These are phyloP conservation scores for Temnothorax ravouxi DNA, from an alignment of 2,888 invertebrate species.

Conservation along the genomic window DNA sequence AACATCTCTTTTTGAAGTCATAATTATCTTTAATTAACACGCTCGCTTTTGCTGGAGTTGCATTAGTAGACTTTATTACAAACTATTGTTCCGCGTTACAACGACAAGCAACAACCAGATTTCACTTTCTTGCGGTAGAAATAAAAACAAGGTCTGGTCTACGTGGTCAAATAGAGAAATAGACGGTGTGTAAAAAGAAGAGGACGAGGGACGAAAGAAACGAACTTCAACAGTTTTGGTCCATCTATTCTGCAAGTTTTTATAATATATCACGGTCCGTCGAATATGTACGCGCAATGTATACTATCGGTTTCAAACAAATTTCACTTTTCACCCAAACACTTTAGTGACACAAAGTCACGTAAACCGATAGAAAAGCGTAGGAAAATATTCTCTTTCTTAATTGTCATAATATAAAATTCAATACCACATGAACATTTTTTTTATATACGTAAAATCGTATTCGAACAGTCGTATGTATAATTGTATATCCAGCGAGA, in stretches of 20 bases:
- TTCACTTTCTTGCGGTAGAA: slow-evolving; percentile 42
- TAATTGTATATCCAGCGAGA: background rate
- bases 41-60: background rate
- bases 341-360: background rate
- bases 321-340: slow-evolving; percentile 28
- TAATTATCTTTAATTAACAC: background rate
- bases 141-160: background rate
- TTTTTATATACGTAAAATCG: background rate
- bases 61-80: background rate
- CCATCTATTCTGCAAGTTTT: slow-evolving; percentile 18
- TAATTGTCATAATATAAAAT: background rate
- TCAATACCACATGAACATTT: background rate
- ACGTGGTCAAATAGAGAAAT: slow-evolving; percentile 9
- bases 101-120: slow-evolving; percentile 4
- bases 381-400: background rate
- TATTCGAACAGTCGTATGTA: background rate
- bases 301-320: slow-evolving; percentile 17
- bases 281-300: slow-evolving; percentile 14
- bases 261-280: background rate
- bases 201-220: slow-evolving; percentile 19
- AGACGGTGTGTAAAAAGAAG: slow-evolving; percentile 1
- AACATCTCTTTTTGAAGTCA: background rate
- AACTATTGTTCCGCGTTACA: slow-evolving; percentile 15
- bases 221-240: slow-evolving; percentile 21
- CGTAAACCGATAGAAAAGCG: background rate